Base-by-base conservation (phyloP, 2,113 vertebrate genomes). In the Colistium nudipinnis region DNA sequence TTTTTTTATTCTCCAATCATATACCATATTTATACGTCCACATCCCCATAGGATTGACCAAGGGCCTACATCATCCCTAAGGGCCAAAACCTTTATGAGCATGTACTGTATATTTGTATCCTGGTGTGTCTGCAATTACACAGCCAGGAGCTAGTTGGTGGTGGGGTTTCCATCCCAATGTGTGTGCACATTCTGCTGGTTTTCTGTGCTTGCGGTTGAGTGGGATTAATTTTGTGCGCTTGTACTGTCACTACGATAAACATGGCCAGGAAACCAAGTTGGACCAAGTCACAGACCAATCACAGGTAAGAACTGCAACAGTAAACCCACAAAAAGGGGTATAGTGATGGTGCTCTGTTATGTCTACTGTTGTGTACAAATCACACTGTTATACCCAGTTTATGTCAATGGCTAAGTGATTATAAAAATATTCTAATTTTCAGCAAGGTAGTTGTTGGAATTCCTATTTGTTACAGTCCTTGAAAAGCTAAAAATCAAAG, bases 401-500 rank as follows among this genome's bases (percentile, higher is more conserved):
- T 4, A 33, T 33, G 31, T n/a, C n/a, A n/a, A n/a, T n/a, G n/a
- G n/a, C n/a, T n/a, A n/a, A n/a, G n/a, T n/a, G n/a, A n/a, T n/a
- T n/a, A n/a, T n/a, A n/a, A n/a, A n/a, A n/a, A n/a, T n/a, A n/a
- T n/a, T n/a, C n/a, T n/a, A 0, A 47, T 1, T 33, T 65, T 65
- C 33, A 35, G 27, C 6, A 12, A 35, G 13, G 17, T 14, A 16
- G 11, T 14, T 64, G 48, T 45, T 60, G 25, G 35, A 61, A 63
- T 56, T 76, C 13, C 16, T 49, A 31, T 70, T 61, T 69, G 31
- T 53, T 60, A 45, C 11, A 70, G 55, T 74, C 74, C 70, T 78
- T 62, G 47, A 80, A 76, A 61, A 68, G 43, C 39, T 62, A 11
- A 60, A n/a, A 72, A 78, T 65, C 73, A 64, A 63, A 70, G 31